Conservation (phyloP, 2,113 vertebrate genomes). For the Pipa parva region DNA sequence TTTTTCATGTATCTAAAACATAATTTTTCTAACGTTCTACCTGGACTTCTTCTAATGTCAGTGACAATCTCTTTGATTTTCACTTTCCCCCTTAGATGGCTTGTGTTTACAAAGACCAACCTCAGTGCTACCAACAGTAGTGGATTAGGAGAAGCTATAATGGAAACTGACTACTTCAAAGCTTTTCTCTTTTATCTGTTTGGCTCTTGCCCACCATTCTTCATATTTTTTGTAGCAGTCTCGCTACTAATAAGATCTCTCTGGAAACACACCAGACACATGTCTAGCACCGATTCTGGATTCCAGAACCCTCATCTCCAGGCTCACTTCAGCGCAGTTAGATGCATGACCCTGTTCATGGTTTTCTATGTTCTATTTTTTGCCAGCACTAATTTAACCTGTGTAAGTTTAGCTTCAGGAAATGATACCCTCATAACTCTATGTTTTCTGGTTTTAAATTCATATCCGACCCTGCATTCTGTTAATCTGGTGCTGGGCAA, state of each 20-base stretch:
- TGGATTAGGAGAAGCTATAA: not conserved
- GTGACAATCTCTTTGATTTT: accelerated
- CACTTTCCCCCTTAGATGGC: not conserved
- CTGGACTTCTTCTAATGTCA: conserved; percentile 31
- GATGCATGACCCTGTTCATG: conserved; percentile 34
- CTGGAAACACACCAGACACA: conserved; percentile 40
- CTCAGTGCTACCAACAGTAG: not conserved
- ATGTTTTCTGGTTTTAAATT: not conserved
- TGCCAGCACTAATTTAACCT: not conserved
- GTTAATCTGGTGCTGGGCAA: conserved; percentile 46
- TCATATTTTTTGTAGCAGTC: conserved; percentile 46
- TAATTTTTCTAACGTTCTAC: conserved; percentile 12
- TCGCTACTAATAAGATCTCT: conserved; percentile 47
- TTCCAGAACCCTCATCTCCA: conserved; percentile 46
- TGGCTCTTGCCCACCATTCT: conserved; percentile 43
- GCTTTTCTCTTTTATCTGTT: not conserved
- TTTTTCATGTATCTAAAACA: conserved; percentile 1
- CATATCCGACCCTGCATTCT: conserved; percentile 43
- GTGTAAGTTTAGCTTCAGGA: not conserved
- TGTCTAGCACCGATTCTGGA: conserved; percentile 27
- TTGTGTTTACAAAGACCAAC: not conserved
- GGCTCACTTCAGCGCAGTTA: conserved; percentile 45
- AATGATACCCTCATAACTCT: not conserved
- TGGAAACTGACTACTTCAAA: not conserved
- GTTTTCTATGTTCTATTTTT: not conserved